phyloP scores from a whole-genome alignment of 1,140 invertebrate genomes.

The Leptoteleia sp. region DNA sequence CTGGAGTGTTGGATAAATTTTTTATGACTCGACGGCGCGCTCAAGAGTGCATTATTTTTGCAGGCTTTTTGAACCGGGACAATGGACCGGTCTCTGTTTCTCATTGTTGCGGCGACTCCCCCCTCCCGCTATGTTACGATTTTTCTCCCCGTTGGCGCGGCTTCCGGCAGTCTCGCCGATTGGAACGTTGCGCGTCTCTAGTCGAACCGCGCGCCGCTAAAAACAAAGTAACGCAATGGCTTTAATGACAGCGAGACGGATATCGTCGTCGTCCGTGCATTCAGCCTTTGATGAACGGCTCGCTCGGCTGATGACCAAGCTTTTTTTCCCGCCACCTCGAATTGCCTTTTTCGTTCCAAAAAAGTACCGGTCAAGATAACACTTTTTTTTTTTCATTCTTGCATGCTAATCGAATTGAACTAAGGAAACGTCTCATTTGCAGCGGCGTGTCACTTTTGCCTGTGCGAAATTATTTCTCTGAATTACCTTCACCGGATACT shows the following conservation, averaged over 20 bases:
- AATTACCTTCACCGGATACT: no score
- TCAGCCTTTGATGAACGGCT: conserved; percentile 23
- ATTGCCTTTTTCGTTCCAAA: conserved; percentile 19
- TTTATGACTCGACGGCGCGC: conserved; percentile 33
- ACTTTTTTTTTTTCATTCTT: conserved; percentile 12
- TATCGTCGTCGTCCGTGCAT: conserved; percentile 24
- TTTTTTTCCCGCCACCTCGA: conserved; percentile 4
- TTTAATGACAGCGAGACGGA: conserved; percentile 48
- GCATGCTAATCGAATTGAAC: conserved; percentile 30
- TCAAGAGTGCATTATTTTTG: conserved; percentile 38
- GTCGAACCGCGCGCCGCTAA: conserved; percentile 24
- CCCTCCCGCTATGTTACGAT: conserved; percentile 11
- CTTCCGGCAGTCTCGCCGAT: conserved; percentile 49
- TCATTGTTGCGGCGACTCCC: background rate
- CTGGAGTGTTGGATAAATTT: conserved; percentile 28
- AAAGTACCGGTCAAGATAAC: conserved; percentile 27
- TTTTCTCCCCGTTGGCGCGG: conserved; percentile 6
- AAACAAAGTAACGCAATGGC: conserved; percentile 42
- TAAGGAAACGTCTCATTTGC: conserved; percentile 16
- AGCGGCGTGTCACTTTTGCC: background rate
- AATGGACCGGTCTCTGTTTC: conserved; percentile 22
- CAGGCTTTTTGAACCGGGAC: conserved; percentile 13
- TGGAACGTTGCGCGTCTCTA: conserved; percentile 18
- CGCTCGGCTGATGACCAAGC: conserved; percentile 17
- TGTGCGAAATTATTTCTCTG: conserved; percentile 2